These are phyloP conservation scores for Poecile atricapillus DNA, from an alignment of 2,113 vertebrate genomes.

Conservation along the genomic window DNA sequence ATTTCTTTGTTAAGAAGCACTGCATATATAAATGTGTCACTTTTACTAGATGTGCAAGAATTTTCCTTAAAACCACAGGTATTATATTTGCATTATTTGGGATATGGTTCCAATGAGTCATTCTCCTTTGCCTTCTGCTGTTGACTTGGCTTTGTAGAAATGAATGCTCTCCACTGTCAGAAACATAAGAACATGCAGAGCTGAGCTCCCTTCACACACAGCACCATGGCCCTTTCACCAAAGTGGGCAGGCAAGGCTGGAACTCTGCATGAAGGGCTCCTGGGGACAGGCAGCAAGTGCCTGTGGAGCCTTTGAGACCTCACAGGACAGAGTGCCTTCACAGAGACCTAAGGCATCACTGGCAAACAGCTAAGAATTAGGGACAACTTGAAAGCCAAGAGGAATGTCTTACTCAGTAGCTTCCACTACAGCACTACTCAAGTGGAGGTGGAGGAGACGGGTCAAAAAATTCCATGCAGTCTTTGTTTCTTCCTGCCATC, in stretches of 20 bases:
- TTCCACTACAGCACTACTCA: background rate
- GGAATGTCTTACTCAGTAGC: background rate
- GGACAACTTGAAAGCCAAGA: background rate
- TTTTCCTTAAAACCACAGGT: background rate
- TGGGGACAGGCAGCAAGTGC: rapidly evolving
- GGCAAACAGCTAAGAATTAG: background rate
- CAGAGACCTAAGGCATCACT: background rate
- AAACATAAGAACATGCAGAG: rapidly evolving
- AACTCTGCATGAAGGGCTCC: background rate
- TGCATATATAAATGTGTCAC: background rate
- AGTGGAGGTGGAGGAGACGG: background rate
- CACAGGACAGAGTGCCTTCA: background rate
- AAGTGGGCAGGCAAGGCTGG: background rate
- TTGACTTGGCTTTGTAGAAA: background rate
- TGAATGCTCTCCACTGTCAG: background rate
- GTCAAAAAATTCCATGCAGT: background rate
- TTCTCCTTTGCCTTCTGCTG: background rate
- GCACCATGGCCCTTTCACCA: too few relatives aligned
- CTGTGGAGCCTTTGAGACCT: background rate
- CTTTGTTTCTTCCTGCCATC: constrained; percentile 26
- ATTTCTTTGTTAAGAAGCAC: background rate
- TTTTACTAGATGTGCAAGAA: background rate
- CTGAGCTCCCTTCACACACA: background rate
- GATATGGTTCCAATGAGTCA: background rate
- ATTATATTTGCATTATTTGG: background rate